Evolutionary conservation across 2,888 invertebrate species (phyloP), one percentile per base, ranked within the genome.

Genomic region (Mesoligia furuncula): DNA sequence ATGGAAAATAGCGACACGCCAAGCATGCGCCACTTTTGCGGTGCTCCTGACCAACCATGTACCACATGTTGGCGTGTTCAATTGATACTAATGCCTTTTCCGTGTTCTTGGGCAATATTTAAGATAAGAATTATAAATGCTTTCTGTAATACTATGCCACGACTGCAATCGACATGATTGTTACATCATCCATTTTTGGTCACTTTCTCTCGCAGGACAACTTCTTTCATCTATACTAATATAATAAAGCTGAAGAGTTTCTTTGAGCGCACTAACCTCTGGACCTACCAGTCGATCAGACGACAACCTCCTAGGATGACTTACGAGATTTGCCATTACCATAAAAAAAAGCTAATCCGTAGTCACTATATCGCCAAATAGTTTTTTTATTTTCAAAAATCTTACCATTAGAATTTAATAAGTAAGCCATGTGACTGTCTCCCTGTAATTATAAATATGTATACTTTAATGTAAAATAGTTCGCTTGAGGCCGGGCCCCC

Each of bases 401-500:
- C 5, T 62, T 36, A 9, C 36, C 36, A 20, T 36, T 36, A 11
- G 0, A 0, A 62, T 62, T 24, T 24, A 62, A 62, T 36, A 36
- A 36, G 24, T 62, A 24, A 2, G 31, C 48, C 24, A n/a, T 51
- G 61, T 75, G 61, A 73, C 24, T 13, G 75, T 27, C 17, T 75
- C 61, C 59, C 48, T 62, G 5, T 48, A 17, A 1, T 11, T 61
- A 39, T 62, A 48, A 36, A 59, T 61, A 61, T 51, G 27, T 39
- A 48, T 48, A 20, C 20, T 54, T 20, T 39, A 59, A 3, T 59
- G 45, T 75, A 73, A 51, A 61, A 61, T 51, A 75, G 62, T 51
- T 73, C 61, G 75, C 75, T 75, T 73, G 62, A 17, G 62, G 51
- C 17, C 9, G 68, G 6, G 24, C 20, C 48, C 51, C 36, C 36